A percentile compares a stretch with the other conserved stretches of the same genome.
These are phyloP conservation scores for Chamaetylas fuelleborni DNA, from an alignment of 2,113 vertebrate genomes.

Conservation along the genomic window DNA sequence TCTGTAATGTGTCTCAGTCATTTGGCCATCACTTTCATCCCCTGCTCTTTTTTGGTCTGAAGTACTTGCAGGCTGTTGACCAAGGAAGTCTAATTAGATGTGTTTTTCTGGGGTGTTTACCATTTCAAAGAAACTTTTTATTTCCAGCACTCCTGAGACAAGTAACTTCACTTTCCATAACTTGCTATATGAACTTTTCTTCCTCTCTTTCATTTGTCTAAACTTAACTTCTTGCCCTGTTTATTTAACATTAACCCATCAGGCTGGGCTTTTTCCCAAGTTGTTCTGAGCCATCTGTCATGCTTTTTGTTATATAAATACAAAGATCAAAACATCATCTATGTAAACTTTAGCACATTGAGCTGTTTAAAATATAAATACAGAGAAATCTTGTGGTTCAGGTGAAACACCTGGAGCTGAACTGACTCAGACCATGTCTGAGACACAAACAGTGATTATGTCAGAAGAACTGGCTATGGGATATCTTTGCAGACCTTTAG, in stretches of 20 bases:
- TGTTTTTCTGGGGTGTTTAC: background rate
- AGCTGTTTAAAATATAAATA: background rate
- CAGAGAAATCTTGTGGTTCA: background rate
- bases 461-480: background rate
- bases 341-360: background rate
- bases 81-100: background rate
- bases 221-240: background rate
- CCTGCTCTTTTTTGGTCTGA: background rate
- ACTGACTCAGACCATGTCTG: background rate
- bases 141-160: background rate
- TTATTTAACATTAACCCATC: background rate
- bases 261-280: background rate
- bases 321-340: background rate
- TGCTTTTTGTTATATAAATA: slow-evolving; percentile 29
- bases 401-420: background rate
- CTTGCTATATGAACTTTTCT: background rate
- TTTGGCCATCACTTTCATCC: background rate
- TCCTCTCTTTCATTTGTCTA: background rate
- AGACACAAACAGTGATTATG: background rate
- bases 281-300: slow-evolving; percentile 1
- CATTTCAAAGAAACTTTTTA: background rate
- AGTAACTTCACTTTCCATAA: background rate
- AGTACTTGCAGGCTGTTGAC: background rate
- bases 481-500: background rate
- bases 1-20: background rate